Conservation (phyloP, 2,797 vertebrate genomes). For the Brachyalestes nurse region DNA sequence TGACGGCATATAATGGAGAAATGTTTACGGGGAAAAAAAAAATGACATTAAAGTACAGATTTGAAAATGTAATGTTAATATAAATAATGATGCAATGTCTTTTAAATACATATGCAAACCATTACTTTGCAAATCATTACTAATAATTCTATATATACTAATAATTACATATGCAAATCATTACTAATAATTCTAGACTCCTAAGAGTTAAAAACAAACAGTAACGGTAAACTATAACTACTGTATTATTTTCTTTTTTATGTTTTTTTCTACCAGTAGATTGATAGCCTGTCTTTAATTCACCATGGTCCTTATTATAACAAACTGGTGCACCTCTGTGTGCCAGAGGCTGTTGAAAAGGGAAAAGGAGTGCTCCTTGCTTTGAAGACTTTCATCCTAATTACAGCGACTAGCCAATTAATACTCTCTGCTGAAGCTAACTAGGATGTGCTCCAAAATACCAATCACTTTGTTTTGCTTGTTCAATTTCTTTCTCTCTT, state of each 20-base stretch:
- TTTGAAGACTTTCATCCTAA: conserved; percentile 47
- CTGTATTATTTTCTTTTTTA: background rate
- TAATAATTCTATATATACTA: no score
- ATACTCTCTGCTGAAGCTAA: conserved; percentile 25
- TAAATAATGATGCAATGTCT: no score
- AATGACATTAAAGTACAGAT: no score
- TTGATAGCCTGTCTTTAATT: conserved; percentile 18
- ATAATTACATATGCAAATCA: no score
- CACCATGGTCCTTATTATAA: conserved; percentile 35
- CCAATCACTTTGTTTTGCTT: conserved; percentile 23
- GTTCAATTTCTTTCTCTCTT: conserved; percentile 10
- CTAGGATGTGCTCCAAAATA: conserved; percentile 41
- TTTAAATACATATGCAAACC: no score
- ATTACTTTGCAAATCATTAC: no score
- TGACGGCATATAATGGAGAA: no score
- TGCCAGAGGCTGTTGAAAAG: conserved; percentile 21
- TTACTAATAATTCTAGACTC: no score
- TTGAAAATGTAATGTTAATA: no score
- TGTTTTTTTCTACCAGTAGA: background rate
- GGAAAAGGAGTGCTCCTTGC: conserved; percentile 7
- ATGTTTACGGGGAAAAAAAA: no score
- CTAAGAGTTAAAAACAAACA: background rate
- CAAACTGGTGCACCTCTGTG: conserved; percentile 12
- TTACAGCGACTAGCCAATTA: conserved; percentile 31
- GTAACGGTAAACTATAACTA: background rate